Conservation (phyloP, 2,888 invertebrate genomes). For the Napeogenes inachia region DNA sequence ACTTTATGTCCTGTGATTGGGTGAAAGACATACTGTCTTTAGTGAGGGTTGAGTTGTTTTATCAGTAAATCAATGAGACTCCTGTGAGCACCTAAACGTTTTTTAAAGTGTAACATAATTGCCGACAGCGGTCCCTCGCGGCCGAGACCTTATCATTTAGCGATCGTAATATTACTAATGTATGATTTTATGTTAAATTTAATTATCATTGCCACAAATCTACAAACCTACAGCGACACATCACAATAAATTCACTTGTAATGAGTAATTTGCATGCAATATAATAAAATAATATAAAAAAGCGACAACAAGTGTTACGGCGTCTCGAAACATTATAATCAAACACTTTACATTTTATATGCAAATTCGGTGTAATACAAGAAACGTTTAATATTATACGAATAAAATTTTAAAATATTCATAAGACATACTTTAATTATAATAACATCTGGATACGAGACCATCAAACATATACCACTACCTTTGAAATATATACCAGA, state of each 20-base stretch:
- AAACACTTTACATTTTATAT: conserved; percentile 46
- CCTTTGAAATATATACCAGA: neutral
- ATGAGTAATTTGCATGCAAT: conserved; percentile 3
- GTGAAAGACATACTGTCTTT: too few species aligned
- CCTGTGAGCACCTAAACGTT: conserved; percentile 27
- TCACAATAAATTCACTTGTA: neutral
- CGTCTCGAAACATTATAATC: conserved; percentile 24
- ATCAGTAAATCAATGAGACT: conserved; percentile 24
- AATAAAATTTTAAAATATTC: conserved; percentile 44
- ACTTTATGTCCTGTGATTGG: too few species aligned
- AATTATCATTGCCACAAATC: neutral
- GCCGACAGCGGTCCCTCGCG: conserved; percentile 16
- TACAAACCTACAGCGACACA: neutral
- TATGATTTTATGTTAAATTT: neutral
- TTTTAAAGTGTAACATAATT: conserved; percentile 22
- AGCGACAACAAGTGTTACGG: conserved; percentile 1
- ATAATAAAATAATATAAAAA: neutral
- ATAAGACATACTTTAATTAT: conserved; percentile 57
- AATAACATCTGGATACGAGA: conserved; percentile 26
- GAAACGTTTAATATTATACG: conserved; percentile 47
- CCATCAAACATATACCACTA: conserved; percentile 5
- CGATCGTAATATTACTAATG: too few species aligned
- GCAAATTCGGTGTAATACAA: conserved; percentile 50
- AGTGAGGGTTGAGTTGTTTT: conserved; percentile 5
- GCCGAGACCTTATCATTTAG: conserved; percentile 1